Evolutionary conservation across 1,140 invertebrate species (phyloP).

Genomic region (Charaxes varanes): DNA sequence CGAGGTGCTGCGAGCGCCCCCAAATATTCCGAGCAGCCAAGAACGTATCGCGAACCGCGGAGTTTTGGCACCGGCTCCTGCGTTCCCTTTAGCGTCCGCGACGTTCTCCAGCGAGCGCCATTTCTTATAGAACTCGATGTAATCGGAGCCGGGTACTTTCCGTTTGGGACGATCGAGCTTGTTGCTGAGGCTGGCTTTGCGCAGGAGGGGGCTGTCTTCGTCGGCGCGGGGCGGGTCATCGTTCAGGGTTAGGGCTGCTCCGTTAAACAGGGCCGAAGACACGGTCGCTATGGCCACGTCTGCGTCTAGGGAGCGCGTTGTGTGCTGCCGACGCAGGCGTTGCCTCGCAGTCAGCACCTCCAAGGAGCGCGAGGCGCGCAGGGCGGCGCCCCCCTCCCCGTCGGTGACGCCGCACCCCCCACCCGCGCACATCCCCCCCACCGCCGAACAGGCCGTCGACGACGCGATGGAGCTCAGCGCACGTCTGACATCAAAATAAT

Average conservation of each 20-base stretch:
- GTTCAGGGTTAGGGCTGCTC: conserved; percentile 65
- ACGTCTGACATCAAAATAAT: conserved; percentile 40
- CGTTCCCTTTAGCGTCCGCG: conserved; percentile 68
- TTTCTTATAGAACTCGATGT: conserved; percentile 77
- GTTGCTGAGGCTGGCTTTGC: conserved; percentile 63
- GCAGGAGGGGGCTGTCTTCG: conserved; percentile 69
- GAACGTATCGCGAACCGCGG: conserved; percentile 76
- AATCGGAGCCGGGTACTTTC: conserved; percentile 61
- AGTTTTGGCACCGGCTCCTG: conserved; percentile 61
- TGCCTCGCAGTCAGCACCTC: conserved; percentile 43
- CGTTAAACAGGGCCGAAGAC: conserved; percentile 61
- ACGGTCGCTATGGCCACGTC: conserved; percentile 53
- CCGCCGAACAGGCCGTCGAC: conserved; percentile 49
- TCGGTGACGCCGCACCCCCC: conserved; percentile 11
- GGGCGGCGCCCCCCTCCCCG: conserved; percentile 11
- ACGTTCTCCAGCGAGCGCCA: conserved; percentile 86
- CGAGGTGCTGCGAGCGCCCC: conserved; percentile 78
- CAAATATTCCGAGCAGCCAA: conserved; percentile 82
- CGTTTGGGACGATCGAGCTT: conserved; percentile 47
- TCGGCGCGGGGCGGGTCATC: conserved; percentile 55
- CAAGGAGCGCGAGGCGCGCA: conserved; percentile 54
- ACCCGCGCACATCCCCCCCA: conserved; percentile 18
- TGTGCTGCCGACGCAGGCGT: conserved; percentile 44
- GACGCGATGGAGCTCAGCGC: conserved; percentile 68
- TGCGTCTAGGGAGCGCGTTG: conserved; percentile 58